Base-by-base conservation (phyloP, 2,113 vertebrate species). In the Salminus brasiliensis region DNA sequence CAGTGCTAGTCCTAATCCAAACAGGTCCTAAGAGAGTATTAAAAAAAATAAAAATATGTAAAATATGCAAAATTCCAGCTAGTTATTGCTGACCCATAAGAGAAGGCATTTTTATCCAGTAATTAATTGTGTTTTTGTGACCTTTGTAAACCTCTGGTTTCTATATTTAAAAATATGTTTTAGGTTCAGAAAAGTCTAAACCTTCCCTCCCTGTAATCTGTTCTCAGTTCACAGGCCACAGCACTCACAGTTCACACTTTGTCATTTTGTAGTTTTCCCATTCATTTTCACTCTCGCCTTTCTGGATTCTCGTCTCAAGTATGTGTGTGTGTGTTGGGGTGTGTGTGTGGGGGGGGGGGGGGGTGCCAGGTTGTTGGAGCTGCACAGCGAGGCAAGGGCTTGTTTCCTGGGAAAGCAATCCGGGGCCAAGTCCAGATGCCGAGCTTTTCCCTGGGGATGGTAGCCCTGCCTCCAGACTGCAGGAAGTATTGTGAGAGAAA, bases 351-450 rank as follows among this genome's bases (percentile, higher is more conserved):
- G 69, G 88, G 81, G 72, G 1, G 18, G 1, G 89, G 92, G 93
- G 91, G 92, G 93, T 89, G 75, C 89, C 90, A 78, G 93, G 92
- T 93, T 88, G 84, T 89, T 94, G 71, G 74, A 65, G 83, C 86
- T 16, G 87, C 23, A 27, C 90, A 91, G 86, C 90, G 90, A 95
- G 94, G 92, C 88, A 90, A 92, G 89, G 10, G 7, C 92, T 93
- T 90, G 92, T 95, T 98, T 94, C 95, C 94, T 96, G 96, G 95
- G 97, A 98, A 98, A 95, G 90, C 85, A 86, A 85, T 85, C 86
- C 76, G 83, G 79, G 92, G 97, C 97, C 96, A 98, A 96, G 93
- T 87, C 62, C 79, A 94, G 93, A 98, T 96, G 94, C 94, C 92
- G 90, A 82, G 88, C 88, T 76, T 78, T 65, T 93, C 96, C 94